Percentiles rank a stretch among this genome's conserved stretches.
These are phyloP conservation scores for Thereva unica DNA, from an alignment of 2,888 invertebrate genomes.

Conservation along the genomic window DNA sequence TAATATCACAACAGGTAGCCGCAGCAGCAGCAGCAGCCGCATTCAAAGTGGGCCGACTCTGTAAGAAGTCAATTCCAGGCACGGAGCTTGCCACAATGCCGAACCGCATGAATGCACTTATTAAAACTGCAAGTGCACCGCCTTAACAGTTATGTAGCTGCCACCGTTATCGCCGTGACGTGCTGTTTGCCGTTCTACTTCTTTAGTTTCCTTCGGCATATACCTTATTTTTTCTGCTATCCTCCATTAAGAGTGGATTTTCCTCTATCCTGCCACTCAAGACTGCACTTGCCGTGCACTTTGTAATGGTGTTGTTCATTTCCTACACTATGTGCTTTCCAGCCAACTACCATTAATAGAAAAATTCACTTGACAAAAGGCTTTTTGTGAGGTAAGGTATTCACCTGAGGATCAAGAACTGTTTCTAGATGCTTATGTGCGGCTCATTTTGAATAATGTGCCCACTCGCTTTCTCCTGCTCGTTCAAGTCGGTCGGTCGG, in stretches of 20 bases:
- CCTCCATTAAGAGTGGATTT: slow-evolving; percentile 10
- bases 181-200: slow-evolving; percentile 14
- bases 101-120: slow-evolving; percentile 17
- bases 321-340: slow-evolving; percentile 9
- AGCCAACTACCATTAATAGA: slow-evolving; percentile 6
- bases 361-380: slow-evolving; percentile 30
- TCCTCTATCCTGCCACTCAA: slow-evolving; percentile 32
- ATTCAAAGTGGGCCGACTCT: slow-evolving; percentile 12
- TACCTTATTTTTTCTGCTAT: slow-evolving; percentile 14
- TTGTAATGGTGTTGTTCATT: slow-evolving; percentile 10
- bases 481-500: no score
- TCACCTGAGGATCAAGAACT: slow-evolving; percentile 19
- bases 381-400: slow-evolving; percentile 15
- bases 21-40: neutral
- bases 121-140: slow-evolving; percentile 32
- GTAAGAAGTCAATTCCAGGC: slow-evolving; percentile 20
- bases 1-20: slow-evolving; percentile 22
- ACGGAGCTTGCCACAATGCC: slow-evolving; percentile 15
- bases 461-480: no score
- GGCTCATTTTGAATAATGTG: no score
- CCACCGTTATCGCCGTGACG: slow-evolving; percentile 16
- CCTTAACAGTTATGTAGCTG: slow-evolving; percentile 23
- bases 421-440: slow-evolving; percentile 5
- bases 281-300: slow-evolving; percentile 17
- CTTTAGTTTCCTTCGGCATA: slow-evolving; percentile 18